phyloP scores from a whole-genome alignment of 2,113 vertebrate species.

The Xiphias gladius region DNA sequence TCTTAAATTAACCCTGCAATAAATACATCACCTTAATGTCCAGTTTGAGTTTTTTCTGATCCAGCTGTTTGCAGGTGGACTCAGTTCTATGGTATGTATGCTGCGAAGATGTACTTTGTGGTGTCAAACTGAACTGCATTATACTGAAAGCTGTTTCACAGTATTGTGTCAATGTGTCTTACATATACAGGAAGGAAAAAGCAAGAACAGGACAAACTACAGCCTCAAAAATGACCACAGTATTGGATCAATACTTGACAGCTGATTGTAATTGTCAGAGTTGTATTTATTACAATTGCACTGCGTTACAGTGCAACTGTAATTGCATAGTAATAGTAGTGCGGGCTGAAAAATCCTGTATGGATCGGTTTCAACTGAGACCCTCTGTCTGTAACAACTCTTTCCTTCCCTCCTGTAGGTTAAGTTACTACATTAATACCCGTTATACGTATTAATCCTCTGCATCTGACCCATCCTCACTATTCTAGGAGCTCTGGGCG shows the following conservation, averaged over 20 bases:
- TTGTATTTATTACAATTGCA: neutral
- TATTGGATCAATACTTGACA: neutral
- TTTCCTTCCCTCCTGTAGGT: conserved; percentile 5
- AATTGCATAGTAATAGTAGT: too few relatives aligned
- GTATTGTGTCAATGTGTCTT: neutral
- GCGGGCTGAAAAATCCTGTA: neutral
- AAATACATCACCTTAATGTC: neutral
- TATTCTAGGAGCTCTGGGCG: conserved; percentile 76
- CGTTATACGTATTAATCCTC: conserved; percentile 15
- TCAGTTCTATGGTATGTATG: neutral
- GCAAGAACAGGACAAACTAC: neutral
- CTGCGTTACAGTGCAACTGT: neutral
- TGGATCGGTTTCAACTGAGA: neutral
- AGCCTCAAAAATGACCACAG: neutral
- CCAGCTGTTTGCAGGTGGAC: neutral
- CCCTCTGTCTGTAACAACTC: neutral
- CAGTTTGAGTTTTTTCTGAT: neutral
- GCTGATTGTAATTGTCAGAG: neutral
- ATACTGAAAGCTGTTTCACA: neutral
- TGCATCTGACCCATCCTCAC: conserved; percentile 19
- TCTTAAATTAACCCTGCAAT: neutral
- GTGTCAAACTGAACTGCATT: neutral
- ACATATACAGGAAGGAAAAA: neutral
- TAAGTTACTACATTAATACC: neutral
- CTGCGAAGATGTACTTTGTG: neutral